Conservation (phyloP, 2,888 invertebrate genomes). For the Phalera bucephala region DNA sequence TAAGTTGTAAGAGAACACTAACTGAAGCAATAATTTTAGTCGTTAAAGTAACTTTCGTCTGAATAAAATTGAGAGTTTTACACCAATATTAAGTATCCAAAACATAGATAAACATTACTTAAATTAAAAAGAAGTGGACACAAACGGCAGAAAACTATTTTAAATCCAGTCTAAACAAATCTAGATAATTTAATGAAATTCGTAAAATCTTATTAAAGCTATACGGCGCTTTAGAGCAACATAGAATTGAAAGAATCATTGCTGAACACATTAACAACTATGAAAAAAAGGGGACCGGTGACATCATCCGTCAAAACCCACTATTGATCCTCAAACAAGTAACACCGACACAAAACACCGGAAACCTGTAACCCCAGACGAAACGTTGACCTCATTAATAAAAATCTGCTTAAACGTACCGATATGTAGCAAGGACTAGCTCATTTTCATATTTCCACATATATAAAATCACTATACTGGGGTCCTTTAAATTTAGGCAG, state of each 20-base stretch:
- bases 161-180: too few species aligned
- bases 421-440: constrained; percentile 54
- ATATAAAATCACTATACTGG: constrained; percentile 49
- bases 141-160: too few species aligned
- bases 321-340: constrained; percentile 55
- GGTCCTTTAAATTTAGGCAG: constrained; percentile 36
- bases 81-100: too few species aligned
- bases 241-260: background rate
- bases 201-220: too few species aligned
- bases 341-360: constrained; percentile 36
- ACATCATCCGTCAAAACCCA: constrained; percentile 54
- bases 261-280: constrained; percentile 2
- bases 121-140: too few species aligned
- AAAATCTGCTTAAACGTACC: constrained; percentile 46
- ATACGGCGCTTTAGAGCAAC: too few species aligned
- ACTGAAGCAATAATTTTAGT: too few species aligned
- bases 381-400: constrained; percentile 17
- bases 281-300: constrained; percentile 38
- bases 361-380: constrained; percentile 34
- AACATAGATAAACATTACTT: too few species aligned
- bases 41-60: too few species aligned
- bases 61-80: too few species aligned
- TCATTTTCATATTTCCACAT: constrained; percentile 61
- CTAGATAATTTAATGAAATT: too few species aligned
- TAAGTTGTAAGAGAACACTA: too few species aligned